Evolutionary conservation across 2,888 invertebrate species (phyloP).

Genomic region (Acronicta alni): DNA sequence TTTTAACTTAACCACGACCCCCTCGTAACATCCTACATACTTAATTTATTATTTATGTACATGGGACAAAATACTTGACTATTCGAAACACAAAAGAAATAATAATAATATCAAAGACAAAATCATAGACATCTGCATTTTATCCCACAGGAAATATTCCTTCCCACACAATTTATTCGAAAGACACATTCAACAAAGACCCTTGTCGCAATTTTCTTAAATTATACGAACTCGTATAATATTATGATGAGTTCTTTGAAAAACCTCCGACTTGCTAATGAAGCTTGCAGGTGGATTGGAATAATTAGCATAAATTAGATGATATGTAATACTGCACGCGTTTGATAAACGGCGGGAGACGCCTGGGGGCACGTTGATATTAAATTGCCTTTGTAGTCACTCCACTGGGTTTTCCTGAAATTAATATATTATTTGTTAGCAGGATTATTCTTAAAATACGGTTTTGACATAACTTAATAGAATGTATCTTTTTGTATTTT

Average conservation of each 20-base stretch:
- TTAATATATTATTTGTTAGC: no score
- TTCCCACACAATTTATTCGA: neutral
- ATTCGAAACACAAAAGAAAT: no score
- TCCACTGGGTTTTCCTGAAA: conserved; percentile 17
- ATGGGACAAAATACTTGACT: no score
- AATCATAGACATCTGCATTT: neutral
- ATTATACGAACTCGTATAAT: conserved; percentile 27
- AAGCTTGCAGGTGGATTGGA: conserved; percentile 36
- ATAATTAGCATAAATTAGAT: conserved; percentile 57
- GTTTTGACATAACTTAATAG: no score
- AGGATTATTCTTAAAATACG: no score
- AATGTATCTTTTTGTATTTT: no score
- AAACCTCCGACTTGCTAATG: conserved; percentile 43
- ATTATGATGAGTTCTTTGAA: conserved; percentile 20
- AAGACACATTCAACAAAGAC: conserved; percentile 3
- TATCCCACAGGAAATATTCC: neutral
- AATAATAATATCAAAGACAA: neutral
- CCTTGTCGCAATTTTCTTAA: conserved; percentile 19
- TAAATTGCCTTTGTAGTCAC: conserved; percentile 23
- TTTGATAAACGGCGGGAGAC: conserved; percentile 46
- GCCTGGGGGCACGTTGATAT: conserved; percentile 41
- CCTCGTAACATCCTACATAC: no score
- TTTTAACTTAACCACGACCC: no score
- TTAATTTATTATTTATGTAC: no score
- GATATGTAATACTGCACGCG: conserved; percentile 38